Evolutionary conservation across 1,140 invertebrate genomes (phyloP).

Genomic region (Harpegnathos saltator): DNA sequence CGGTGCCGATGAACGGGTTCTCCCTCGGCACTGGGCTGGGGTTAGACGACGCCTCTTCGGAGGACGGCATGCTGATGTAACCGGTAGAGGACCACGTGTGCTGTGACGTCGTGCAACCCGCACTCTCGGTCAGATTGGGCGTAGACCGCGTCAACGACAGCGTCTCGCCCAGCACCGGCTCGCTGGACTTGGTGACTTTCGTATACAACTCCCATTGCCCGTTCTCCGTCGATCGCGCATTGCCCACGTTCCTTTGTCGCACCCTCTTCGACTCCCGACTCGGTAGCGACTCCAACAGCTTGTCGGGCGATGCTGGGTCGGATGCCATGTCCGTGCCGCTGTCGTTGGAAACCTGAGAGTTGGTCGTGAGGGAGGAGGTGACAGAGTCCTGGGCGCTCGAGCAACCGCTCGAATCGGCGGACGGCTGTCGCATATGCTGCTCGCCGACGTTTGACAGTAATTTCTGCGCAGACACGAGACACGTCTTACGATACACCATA

Average conservation of each 20-base stretch:
- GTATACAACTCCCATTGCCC: constrained; percentile 79
- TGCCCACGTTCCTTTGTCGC: constrained; percentile 81
- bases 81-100: constrained; percentile 83
- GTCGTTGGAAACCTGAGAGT: constrained; percentile 86
- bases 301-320: constrained; percentile 78
- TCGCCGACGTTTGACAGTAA: constrained; percentile 82
- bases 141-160: constrained; percentile 81
- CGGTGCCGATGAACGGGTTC: constrained; percentile 68
- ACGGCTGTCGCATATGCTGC: constrained; percentile 83
- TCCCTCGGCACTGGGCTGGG: constrained; percentile 79
- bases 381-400: constrained; percentile 87
- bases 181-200: constrained; percentile 77
- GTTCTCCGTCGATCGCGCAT: constrained; percentile 36
- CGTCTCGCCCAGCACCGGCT: constrained; percentile 73
- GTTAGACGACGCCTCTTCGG: constrained; percentile 80
- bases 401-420: constrained; percentile 87
- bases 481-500: background rate
- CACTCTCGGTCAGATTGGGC: constrained; percentile 80
- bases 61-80: constrained; percentile 84
- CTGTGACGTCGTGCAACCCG: constrained; percentile 76
- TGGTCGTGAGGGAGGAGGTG: constrained; percentile 86
- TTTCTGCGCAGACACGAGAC: constrained; percentile 76
- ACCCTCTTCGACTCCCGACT: constrained; percentile 80
- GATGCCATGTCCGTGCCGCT: constrained; percentile 86
- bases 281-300: constrained; percentile 75